These are phyloP conservation scores for Bostrychus sinensis DNA, from an alignment of 2,113 vertebrate species.

Conservation along the genomic window DNA sequence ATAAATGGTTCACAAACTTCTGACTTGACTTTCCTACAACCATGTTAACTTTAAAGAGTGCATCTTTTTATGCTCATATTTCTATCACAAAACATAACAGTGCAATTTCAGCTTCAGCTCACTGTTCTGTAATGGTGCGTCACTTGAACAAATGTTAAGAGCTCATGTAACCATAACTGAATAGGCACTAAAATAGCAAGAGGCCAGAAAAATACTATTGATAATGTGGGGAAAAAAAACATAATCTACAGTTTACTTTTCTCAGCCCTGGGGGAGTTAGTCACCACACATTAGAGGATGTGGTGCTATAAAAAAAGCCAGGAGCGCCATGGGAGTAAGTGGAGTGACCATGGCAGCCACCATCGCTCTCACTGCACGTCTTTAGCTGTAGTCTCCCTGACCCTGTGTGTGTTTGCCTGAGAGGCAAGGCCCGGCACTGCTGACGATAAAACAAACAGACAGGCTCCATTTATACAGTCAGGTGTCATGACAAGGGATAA, in stretches of 20 bases:
- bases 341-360: slow-evolving; percentile 70
- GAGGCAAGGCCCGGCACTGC: slow-evolving; percentile 54
- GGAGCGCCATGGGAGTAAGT: slow-evolving; percentile 70
- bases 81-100: too few species aligned
- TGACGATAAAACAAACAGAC: slow-evolving; percentile 78
- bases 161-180: slow-evolving; percentile 42
- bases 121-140: slow-evolving; percentile 17
- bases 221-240: slow-evolving; percentile 38
- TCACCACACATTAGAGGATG: slow-evolving; percentile 52
- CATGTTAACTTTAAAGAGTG: too few species aligned
- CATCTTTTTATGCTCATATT: too few species aligned
- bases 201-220: slow-evolving; percentile 25
- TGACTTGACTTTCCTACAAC: neutral
- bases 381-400: slow-evolving; percentile 67
- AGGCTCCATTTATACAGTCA: slow-evolving; percentile 76
- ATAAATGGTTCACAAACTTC: neutral
- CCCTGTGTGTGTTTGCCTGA: slow-evolving; percentile 70
- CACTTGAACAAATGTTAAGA: slow-evolving; percentile 52
- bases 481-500: slow-evolving; percentile 77
- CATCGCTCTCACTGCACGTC: slow-evolving; percentile 73
- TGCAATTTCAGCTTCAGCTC: neutral
- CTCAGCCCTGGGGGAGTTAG: slow-evolving; percentile 40
- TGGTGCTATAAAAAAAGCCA: slow-evolving; percentile 56
- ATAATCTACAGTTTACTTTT: slow-evolving; percentile 53
- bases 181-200: slow-evolving; percentile 41